Base-by-base conservation (phyloP, 2,888 invertebrate species). In the Cotesia congregata region DNA sequence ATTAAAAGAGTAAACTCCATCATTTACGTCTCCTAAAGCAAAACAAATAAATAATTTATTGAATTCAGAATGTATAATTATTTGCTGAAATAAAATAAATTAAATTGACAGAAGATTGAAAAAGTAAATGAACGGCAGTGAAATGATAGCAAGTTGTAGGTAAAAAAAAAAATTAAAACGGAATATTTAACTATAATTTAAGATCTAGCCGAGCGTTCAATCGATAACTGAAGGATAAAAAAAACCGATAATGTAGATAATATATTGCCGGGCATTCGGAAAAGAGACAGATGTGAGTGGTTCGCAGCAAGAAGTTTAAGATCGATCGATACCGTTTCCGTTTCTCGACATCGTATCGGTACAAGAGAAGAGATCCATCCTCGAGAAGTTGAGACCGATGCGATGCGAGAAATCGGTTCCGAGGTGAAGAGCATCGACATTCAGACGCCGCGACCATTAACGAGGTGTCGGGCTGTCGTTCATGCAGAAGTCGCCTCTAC, bases 381-480 rank as follows among this genome's bases (percentile, higher is more conserved):
- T 30, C 41, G 15, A 40, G 50, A 30, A 64, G 40, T 30, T 59
- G 59, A 59, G 15, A 5, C 20, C 65, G 65, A 73, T 62, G 67
- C 67, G 50, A 38, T 38, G 67, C 30, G 67, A 30, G 50, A 30
- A 64, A 64, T 30, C 67, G 59, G 65, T 59, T 9, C 20, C 59
- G 65, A 73, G 41, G 67, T 73, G 50, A 38, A 59, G 67, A 50
- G 67, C 67, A 73, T 65, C 67, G 67, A 64, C 73, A 67, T 73
- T 50, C 67, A 64, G 39, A 64, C 65, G 67, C 12, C 65, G 67
- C 67, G 50, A 67, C 59, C 73, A 67, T 73, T 65, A 73, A 73
- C 73, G 65, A 73, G 50, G 73, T 67, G 73, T 73, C 59, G 67
- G 67, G 50, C 50, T 67, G 71, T 71, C 60, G 61, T 62, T 38